phyloP scores from a whole-genome alignment of 2,797 vertebrate genomes.

The Neosilurus hyrtlii region DNA sequence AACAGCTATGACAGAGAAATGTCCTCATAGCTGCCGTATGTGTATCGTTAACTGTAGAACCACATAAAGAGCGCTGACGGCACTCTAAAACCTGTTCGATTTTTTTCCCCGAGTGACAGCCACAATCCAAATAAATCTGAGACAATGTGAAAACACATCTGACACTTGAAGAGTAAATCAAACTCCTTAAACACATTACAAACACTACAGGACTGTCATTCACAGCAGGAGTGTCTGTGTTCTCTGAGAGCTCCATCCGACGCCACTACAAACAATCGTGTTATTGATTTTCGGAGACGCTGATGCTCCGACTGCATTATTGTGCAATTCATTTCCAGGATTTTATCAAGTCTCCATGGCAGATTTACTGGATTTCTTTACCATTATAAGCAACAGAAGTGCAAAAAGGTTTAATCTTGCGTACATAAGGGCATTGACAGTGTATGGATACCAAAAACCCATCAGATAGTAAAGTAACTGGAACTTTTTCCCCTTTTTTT shows the following conservation, averaged over 20 bases:
- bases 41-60: neutral
- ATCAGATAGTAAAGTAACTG: neutral
- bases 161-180: slow-evolving; percentile 22
- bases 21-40: neutral
- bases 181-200: slow-evolving; percentile 13
- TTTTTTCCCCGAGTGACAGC: neutral
- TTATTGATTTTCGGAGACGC: slow-evolving; percentile 5
- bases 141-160: neutral
- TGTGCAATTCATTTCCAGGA: neutral
- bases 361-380: neutral
- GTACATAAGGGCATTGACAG: neutral
- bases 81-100: neutral
- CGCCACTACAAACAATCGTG: neutral
- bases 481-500: neutral
- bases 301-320: neutral
- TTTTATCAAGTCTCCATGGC: neutral
- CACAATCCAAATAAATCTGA: slow-evolving; percentile 7
- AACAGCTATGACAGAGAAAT: neutral
- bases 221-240: neutral
- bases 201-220: slow-evolving; percentile 3
- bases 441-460: neutral
- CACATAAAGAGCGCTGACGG: neutral
- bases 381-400: neutral
- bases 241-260: neutral
- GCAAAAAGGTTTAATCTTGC: neutral